Conservation (phyloP, 35 echinoderm and acorn worm species). For the Apostichopus parvimensis region DNA sequence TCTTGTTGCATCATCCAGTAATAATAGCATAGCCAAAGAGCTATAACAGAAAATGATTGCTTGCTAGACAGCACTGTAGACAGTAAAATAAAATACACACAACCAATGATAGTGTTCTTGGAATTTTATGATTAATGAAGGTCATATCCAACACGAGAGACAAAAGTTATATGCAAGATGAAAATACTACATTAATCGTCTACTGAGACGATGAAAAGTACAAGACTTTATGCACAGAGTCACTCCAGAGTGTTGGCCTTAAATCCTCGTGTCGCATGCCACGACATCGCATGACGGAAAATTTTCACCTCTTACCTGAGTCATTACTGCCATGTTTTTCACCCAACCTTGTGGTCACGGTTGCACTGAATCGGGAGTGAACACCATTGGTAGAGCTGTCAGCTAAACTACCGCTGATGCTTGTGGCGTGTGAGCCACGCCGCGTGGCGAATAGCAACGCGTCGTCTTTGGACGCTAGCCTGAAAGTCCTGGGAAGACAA, state of each 20-base stretch:
- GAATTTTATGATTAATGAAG: too few relatives aligned
- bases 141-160: too few relatives aligned
- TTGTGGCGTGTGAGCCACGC: conserved; percentile 57
- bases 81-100: too few relatives aligned
- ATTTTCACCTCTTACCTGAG: conserved; percentile 3
- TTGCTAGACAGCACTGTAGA: too few relatives aligned
- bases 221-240: too few relatives aligned
- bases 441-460: conserved; percentile 39
- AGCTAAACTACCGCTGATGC: conserved; percentile 74
- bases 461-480: conserved; percentile 61
- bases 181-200: too few relatives aligned
- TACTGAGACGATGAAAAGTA: too few relatives aligned
- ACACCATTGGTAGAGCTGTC: conserved; percentile 18
- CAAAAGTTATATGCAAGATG: too few relatives aligned
- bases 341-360: conserved; percentile 28
- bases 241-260: neutral
- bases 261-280: neutral
- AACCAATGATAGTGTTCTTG: too few relatives aligned
- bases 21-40: too few relatives aligned
- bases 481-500: conserved; percentile 56
- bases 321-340: conserved; percentile 38
- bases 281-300: neutral
- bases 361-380: conserved; percentile 45
- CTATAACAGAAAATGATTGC: too few relatives aligned
- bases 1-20: too few relatives aligned